Percentiles rank a stretch among this genome's conserved stretches.
Conservation (phyloP, 2,113 vertebrate genomes). For the Channa argus region DNA sequence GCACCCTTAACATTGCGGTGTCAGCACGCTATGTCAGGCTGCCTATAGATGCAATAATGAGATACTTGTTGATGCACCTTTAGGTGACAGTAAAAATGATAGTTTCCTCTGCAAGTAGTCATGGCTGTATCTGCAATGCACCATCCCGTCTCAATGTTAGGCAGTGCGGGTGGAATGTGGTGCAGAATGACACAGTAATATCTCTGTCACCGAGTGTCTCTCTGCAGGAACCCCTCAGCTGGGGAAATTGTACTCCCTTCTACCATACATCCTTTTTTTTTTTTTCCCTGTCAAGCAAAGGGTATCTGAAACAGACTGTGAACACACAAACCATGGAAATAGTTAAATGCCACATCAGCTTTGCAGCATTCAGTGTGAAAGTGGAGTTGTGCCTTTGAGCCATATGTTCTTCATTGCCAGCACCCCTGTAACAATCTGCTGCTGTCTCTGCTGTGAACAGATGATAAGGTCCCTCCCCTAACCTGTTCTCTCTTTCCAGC, state of each 20-base stretch:
- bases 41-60: background rate
- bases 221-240: constrained; percentile 59
- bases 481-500: constrained; percentile 85
- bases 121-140: constrained; percentile 79
- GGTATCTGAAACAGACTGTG: constrained; percentile 9
- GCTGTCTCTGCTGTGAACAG: constrained; percentile 57
- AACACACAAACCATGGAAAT: constrained; percentile 34
- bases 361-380: constrained; percentile 40
- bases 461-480: constrained; percentile 64
- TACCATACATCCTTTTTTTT: constrained; percentile 10
- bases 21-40: background rate
- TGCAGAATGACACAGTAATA: constrained; percentile 76
- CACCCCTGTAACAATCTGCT: constrained; percentile 39
- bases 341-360: constrained; percentile 46
- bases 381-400: constrained; percentile 52
- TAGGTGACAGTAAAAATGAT: constrained; percentile 17
- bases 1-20: background rate
- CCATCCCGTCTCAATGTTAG: constrained; percentile 67
- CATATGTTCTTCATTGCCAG: constrained; percentile 27
- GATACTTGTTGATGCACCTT: constrained; percentile 70
- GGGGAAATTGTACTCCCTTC: constrained; percentile 48
- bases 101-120: constrained; percentile 55
- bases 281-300: constrained; percentile 33
- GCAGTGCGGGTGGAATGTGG: constrained; percentile 73
- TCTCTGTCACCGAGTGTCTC: constrained; percentile 64